Percentiles rank a stretch among this genome's conserved stretches.
phyloP scores from a whole-genome alignment of 2,113 vertebrate species.

The Leptobrachium leishanense region DNA sequence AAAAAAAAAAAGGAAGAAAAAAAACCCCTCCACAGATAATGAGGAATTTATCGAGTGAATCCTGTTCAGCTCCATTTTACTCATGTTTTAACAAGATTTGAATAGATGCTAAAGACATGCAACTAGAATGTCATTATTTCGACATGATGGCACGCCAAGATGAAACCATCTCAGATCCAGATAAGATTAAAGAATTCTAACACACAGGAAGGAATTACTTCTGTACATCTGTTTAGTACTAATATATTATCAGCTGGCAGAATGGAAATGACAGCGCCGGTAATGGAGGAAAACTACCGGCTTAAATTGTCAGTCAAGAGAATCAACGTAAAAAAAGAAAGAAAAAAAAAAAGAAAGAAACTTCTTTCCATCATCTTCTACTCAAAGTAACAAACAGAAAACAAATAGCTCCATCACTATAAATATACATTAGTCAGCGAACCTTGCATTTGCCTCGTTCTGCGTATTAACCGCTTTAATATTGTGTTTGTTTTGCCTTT shows the following conservation, averaged over 20 bases:
- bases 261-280: slow-evolving; percentile 20
- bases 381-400: background rate
- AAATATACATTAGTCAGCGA: no score
- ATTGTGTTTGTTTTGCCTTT: no score
- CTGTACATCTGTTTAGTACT: slow-evolving; percentile 44
- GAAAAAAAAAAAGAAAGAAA: background rate
- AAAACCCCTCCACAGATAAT: slow-evolving; percentile 35
- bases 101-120: slow-evolving; percentile 46
- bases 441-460: no score
- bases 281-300: slow-evolving; percentile 20
- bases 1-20: no score
- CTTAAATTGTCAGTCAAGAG: slow-evolving; percentile 33
- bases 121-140: slow-evolving; percentile 41
- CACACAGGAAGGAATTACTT: slow-evolving; percentile 33
- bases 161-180: slow-evolving; percentile 40
- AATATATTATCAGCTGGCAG: slow-evolving; percentile 36
- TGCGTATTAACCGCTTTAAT: no score
- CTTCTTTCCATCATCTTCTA: no score
- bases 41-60: slow-evolving; percentile 39
- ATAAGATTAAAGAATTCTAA: slow-evolving; percentile 36
- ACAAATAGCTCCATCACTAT: no score
- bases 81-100: slow-evolving; percentile 46
- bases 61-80: slow-evolving; percentile 43
- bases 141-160: slow-evolving; percentile 39
- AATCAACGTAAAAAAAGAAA: slow-evolving; percentile 10